phyloP scores from a whole-genome alignment of 2,797 vertebrate species.

The Thunnus albacares region DNA sequence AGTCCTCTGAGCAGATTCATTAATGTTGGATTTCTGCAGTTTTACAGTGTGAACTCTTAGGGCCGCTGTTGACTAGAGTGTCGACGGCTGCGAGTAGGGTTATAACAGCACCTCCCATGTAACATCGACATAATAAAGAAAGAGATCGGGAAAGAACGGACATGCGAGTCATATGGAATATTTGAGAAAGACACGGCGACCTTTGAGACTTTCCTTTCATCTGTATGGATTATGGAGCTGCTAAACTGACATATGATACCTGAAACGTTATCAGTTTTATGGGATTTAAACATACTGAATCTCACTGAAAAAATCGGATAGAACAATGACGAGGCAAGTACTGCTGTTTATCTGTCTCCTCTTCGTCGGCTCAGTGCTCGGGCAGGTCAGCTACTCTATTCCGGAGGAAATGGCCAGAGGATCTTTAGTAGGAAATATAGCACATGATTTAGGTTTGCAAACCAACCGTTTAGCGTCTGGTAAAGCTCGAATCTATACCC shows the following conservation, averaged over 20 bases:
- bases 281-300: neutral
- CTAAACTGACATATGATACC: accelerated
- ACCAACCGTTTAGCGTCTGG: conserved; percentile 78
- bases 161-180: neutral
- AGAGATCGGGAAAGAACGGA: neutral
- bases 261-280: neutral
- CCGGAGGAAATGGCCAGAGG: conserved; percentile 89
- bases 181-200: neutral
- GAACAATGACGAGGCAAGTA: conserved; percentile 84
- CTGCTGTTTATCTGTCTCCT: conserved; percentile 82
- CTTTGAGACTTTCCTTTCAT: accelerated
- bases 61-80: conserved; percentile 55
- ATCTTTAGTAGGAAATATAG: conserved; percentile 75
- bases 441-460: conserved; percentile 79
- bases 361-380: conserved; percentile 68
- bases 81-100: neutral
- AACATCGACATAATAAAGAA: conserved; percentile 9
- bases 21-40: conserved; percentile 33
- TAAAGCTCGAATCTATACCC: conserved; percentile 83
- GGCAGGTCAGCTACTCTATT: conserved; percentile 89
- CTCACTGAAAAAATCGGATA: neutral
- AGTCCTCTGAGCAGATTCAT: neutral
- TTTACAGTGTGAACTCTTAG: conserved; percentile 51
- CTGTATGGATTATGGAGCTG: neutral
- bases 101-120: conserved; percentile 32